Evolutionary conservation across 2,797 vertebrate genomes (phyloP).

Genomic region (Anniella stebbinsi): DNA sequence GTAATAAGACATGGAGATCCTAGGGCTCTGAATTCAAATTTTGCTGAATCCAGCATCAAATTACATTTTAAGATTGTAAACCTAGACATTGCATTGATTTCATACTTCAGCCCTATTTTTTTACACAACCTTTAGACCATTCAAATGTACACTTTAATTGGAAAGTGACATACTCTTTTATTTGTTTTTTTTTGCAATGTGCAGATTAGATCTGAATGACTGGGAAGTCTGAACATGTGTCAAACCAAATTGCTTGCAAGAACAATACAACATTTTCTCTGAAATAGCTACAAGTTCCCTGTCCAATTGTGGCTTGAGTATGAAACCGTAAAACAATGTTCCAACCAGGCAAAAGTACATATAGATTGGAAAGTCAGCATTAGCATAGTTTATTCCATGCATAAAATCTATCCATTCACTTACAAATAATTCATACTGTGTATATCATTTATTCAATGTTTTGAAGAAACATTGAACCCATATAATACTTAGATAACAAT

Average conservation of each 20-base stretch:
- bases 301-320: conserved; percentile 7
- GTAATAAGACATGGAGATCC: background rate
- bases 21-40: background rate
- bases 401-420: conserved; percentile 4
- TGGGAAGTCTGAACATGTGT: conserved; percentile 49
- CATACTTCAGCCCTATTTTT: background rate
- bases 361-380: conserved; percentile 17
- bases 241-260: conserved; percentile 17
- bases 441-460: conserved; percentile 28
- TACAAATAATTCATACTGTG: conserved; percentile 11
- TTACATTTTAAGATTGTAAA: conserved; percentile 7
- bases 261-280: background rate
- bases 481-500: background rate
- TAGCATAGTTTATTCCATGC: background rate
- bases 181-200: conserved; percentile 25
- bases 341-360: conserved; percentile 30
- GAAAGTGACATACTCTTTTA: conserved; percentile 20
- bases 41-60: background rate
- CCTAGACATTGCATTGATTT: conserved; percentile 8
- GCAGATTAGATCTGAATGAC: conserved; percentile 31
- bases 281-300: background rate
- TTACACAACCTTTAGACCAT: background rate
- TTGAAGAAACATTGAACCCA: conserved; percentile 8
- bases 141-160: background rate
- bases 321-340: conserved; percentile 19